Percentiles rank a stretch among this genome's conserved stretches.
Evolutionary conservation across 2,888 invertebrate genomes (phyloP).

Genomic region (Cremastinae sp.): DNA sequence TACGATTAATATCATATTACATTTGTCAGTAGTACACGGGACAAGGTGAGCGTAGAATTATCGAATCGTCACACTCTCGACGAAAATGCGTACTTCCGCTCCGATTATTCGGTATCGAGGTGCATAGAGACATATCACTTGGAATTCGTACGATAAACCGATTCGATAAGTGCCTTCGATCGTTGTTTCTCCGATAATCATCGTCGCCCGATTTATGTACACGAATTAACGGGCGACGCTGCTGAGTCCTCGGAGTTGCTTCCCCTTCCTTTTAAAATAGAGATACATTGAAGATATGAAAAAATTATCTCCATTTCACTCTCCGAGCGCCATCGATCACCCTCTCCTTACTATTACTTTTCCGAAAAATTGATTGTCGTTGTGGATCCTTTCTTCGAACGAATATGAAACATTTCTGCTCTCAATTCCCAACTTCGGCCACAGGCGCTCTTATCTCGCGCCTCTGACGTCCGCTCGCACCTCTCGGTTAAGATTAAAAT

Average conservation of each 20-base stretch:
- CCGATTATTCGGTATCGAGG: conserved; percentile 57
- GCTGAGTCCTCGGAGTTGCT: not conserved
- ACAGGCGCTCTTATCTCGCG: conserved; percentile 29
- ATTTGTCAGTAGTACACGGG: conserved; percentile 74
- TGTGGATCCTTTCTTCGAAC: conserved; percentile 38
- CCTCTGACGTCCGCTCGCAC: conserved; percentile 53
- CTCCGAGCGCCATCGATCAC: not conserved
- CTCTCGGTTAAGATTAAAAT: conserved; percentile 57
- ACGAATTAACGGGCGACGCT: too few species aligned
- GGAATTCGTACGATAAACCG: conserved; percentile 51
- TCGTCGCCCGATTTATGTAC: conserved; percentile 13
- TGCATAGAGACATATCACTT: conserved; percentile 59
- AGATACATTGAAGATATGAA: too few species aligned
- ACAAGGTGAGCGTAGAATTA: conserved; percentile 69
- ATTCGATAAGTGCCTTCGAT: conserved; percentile 40
- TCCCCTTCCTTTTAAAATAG: too few species aligned
- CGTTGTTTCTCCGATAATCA: conserved; percentile 24
- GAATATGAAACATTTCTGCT: too few species aligned
- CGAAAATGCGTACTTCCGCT: conserved; percentile 73
- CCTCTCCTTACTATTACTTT: conserved; percentile 50
- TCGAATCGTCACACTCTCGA: conserved; percentile 66
- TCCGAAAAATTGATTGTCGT: conserved; percentile 66
- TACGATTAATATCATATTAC: conserved; percentile 77
- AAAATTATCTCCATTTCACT: not conserved
- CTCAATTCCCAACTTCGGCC: conserved; percentile 3